Evolutionary conservation across 2,888 invertebrate genomes (phyloP).

Genomic region (Schrankia costaestrigalis): DNA sequence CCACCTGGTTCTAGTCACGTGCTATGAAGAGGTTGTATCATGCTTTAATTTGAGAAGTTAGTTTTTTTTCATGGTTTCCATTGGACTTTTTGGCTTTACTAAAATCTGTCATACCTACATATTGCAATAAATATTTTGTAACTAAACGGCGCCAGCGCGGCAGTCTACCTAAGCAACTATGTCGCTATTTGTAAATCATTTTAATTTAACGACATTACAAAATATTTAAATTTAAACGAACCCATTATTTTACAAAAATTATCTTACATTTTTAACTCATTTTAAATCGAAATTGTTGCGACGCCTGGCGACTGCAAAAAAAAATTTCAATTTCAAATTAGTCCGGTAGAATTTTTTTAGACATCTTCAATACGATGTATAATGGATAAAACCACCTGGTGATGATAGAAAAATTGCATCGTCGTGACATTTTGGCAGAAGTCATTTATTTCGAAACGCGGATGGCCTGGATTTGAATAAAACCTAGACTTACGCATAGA

Average conservation of each 20-base stretch:
- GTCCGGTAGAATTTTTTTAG: conserved; percentile 36
- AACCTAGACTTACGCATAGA: conserved; percentile 47
- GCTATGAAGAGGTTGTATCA: conserved; percentile 33
- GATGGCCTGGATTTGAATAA: conserved; percentile 62
- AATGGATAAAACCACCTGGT: conserved; percentile 75
- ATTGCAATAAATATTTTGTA: no score
- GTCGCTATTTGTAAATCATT: no score
- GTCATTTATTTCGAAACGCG: conserved; percentile 59
- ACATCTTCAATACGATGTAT: conserved; percentile 60
- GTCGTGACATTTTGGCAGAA: conserved; percentile 65
- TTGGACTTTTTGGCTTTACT: no score
- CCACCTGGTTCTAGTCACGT: conserved; percentile 64
- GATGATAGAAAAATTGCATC: conserved; percentile 68
- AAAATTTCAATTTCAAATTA: conserved; percentile 40
- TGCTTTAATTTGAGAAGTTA: no score
- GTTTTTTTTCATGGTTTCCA: no score
- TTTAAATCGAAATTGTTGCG: conserved; percentile 18
- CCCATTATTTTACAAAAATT: neutral
- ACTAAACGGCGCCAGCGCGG: no score
- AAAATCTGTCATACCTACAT: no score
- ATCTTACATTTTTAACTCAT: conserved; percentile 22
- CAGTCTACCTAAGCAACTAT: no score
- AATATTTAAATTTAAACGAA: no score
- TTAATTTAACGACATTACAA: no score
- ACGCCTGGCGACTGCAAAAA: conserved; percentile 25